Evolutionary conservation across 2,113 vertebrate genomes (phyloP), one percentile per base, ranked within the genome.

Genomic region (Penelope pileata): DNA sequence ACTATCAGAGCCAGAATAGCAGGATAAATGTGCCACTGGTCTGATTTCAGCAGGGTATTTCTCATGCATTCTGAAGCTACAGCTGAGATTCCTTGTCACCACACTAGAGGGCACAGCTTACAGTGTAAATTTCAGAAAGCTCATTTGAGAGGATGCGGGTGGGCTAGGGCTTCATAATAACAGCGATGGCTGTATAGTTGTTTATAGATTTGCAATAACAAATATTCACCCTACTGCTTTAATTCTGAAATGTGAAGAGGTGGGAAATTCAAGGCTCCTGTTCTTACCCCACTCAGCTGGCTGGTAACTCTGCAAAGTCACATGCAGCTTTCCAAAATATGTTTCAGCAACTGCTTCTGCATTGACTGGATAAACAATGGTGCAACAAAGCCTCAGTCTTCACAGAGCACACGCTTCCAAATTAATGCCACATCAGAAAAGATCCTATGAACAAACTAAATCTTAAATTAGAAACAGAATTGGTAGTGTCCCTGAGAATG

Each of bases 41-140:
- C 70, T 62, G 82, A 34, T 32, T 43, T 50, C 83, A 62, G 42
- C 30, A 18, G 56, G 56, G 27, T 51, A 2, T 17, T 60, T 26
- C 64, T 43, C 51, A 21, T 29, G 40, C 1, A 1, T 74, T 60
- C 30, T 12, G 5, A 23, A 42, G 7, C 50, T 42, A 4, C 56
- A 16, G 54, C 36, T n/a, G 79, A 91, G 70, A 54, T 92, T 42
- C 90, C 54, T 34, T 19, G 45, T 73, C 82, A 74, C 45, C 87
- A 66, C 86, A 30, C 87, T 62, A 94, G 94, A 47, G 72, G 94
- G 96, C 96, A 94, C n/a, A 85, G 70, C 16, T 38, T 80, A 48
- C 74, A 38, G 56, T 48, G 7, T 4, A 48, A 79, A 60, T 40
- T 18, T 16, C 67, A 51, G 56, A 60, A 40, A 53, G 43, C 1